Evolutionary conservation across 2,113 vertebrate genomes (phyloP), one percentile per base, ranked within the genome.

Genomic region (Phaetusa simplex): DNA sequence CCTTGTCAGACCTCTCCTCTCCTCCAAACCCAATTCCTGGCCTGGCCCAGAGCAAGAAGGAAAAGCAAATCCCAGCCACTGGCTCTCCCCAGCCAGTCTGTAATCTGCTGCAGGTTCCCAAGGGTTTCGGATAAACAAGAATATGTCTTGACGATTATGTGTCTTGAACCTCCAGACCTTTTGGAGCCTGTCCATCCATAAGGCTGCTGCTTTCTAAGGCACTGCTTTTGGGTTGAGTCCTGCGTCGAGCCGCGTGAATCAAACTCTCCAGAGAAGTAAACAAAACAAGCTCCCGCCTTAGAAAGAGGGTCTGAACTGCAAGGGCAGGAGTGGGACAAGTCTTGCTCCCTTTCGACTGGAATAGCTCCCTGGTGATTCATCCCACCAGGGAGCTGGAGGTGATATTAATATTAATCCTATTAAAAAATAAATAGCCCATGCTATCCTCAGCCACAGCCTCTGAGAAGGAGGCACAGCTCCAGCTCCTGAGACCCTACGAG

Each of bases 171-270:
- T 91, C 66, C 80, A 91, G 94, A 85, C 86, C 36, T 81, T 86
- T 50, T 92, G 95, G 86, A 92, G 40, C 40, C 66, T 49, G 24
- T 89, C 88, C 91, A 87, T 76, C 72, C 77, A 12, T 32, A 79
- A 55, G 0, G 14, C 58, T 87, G 77, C 58, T 89, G 83, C 80
- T 96, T 95, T 89, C 95, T 91, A 95, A 92, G 83, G 81, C 73
- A 49, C 27, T 62, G 72, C 55, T 95, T 86, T 88, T 62, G 58
- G 76, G 64, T 15, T 56, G 72, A 86, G 49, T 43, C 59, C 88
- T 72, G 47, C 36, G 17, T 74, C 2, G 1, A 91, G 72, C 56
- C 0, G 19, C 16, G 76, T 53, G 73, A 95, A 95, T 71, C 86
- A 93, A 92, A 80, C 40, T 87, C 83, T 87, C 86, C 12, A 70